These are phyloP conservation scores for Hydrolagus affinis DNA, from an alignment of 2,113 vertebrate species.

Conservation along the genomic window DNA sequence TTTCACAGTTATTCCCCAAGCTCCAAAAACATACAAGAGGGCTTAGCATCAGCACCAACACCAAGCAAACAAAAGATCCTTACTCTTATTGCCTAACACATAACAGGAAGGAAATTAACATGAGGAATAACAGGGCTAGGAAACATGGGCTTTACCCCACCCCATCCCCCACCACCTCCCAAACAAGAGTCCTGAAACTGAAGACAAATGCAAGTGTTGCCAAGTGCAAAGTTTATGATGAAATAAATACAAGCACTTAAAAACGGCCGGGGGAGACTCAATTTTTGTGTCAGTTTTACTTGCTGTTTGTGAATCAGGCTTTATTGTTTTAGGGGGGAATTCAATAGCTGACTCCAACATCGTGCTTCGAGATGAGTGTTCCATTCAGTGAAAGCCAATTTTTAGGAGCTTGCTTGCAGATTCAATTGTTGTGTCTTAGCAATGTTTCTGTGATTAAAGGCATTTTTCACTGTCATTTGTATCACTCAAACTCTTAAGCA, in stretches of 20 bases:
- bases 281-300: background rate
- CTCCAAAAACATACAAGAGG: background rate
- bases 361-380: too few relatives aligned
- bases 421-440: too few relatives aligned
- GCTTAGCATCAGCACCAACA: background rate
- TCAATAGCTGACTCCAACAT: too few relatives aligned
- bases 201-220: background rate
- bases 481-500: background rate
- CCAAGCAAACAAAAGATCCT: background rate
- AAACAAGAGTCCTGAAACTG: too few relatives aligned
- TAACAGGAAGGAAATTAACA: background rate
- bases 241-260: too few relatives aligned
- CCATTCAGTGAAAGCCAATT: background rate
- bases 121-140: background rate
- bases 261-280: background rate
- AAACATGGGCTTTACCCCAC: too few relatives aligned
- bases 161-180: too few relatives aligned
- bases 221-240: too few relatives aligned
- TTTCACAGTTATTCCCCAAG: background rate
- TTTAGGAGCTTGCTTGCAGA: background rate
- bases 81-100: background rate
- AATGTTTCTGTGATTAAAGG: too few relatives aligned
- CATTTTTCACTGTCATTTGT: background rate
- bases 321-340: too few relatives aligned
- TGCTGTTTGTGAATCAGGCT: too few relatives aligned